Percentiles rank a stretch among this genome's conserved stretches.
Conservation (phyloP, 2,797 vertebrate species). For the Girardinus metallicus region DNA sequence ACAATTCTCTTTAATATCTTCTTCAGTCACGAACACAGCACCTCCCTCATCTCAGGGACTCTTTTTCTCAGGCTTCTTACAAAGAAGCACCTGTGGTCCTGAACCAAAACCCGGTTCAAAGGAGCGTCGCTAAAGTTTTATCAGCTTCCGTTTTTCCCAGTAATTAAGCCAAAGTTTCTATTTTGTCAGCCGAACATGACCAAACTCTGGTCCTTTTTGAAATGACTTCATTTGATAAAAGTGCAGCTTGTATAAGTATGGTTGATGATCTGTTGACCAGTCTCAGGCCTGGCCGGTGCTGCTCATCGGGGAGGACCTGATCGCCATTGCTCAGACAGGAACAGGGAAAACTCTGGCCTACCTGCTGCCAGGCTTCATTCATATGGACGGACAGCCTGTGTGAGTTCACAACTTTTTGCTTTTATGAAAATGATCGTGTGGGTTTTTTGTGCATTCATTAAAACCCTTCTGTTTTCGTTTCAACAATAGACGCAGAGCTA, state of each 20-base stretch:
- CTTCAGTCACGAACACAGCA: too few species aligned
- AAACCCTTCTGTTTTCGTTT: not conserved
- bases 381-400: constrained; percentile 92
- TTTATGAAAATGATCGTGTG: not conserved
- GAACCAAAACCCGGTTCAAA: too few species aligned
- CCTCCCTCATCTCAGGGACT: too few species aligned
- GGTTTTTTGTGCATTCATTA: not conserved
- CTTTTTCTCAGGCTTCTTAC: too few species aligned
- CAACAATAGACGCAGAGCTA: constrained; percentile 75
- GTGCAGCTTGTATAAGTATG: not conserved
- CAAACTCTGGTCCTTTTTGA: not conserved
- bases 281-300: constrained; percentile 95
- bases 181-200: too few species aligned
- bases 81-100: too few species aligned
- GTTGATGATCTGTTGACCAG: constrained; percentile 64
- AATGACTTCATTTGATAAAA: not conserved
- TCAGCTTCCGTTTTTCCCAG: too few species aligned
- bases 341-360: constrained; percentile 96
- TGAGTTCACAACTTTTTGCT: constrained; percentile 72
- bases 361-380: constrained; percentile 95
- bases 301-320: constrained; percentile 91
- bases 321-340: constrained; percentile 96
- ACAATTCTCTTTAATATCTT: too few species aligned
- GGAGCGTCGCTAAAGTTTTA: too few species aligned
- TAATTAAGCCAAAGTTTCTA: too few species aligned